Conservation (phyloP, 2,888 invertebrate genomes). For the Tuta absoluta region DNA sequence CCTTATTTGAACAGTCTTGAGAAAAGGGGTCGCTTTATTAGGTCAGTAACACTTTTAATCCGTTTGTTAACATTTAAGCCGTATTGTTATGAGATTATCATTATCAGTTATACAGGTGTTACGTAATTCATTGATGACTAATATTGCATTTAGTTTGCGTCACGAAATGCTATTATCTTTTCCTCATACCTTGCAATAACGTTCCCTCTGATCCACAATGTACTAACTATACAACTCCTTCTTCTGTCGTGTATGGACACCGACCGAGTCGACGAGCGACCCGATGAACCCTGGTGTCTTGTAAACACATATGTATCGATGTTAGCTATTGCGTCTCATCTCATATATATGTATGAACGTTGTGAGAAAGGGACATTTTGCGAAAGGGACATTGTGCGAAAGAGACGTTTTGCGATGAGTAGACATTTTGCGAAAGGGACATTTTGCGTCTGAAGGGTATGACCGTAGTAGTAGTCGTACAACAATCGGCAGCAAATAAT, state of each 20-base stretch:
- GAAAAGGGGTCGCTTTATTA: constrained; percentile 78
- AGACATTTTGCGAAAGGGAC: too few species aligned
- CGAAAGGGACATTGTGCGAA: too few species aligned
- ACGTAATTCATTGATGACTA: constrained; percentile 21
- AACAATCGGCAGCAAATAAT: constrained; percentile 28
- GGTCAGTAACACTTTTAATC: constrained; percentile 76
- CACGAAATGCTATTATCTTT: constrained; percentile 9
- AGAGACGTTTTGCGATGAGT: too few species aligned
- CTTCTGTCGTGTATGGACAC: too few species aligned
- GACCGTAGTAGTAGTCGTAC: constrained; percentile 5
- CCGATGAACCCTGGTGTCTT: too few species aligned
- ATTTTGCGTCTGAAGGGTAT: too few species aligned
- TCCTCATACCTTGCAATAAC: constrained; percentile 3
- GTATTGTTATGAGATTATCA: constrained; percentile 35
- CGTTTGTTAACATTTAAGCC: constrained; percentile 66
- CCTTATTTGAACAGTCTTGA: constrained; percentile 77
- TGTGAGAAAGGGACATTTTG: too few species aligned
- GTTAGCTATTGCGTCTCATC: too few species aligned
- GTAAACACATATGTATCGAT: too few species aligned
- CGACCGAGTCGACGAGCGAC: too few species aligned
- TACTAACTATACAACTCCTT: too few species aligned
- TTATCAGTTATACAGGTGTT: constrained; percentile 34
- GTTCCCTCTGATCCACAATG: background rate
- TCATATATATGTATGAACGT: too few species aligned
- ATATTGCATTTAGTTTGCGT: background rate